These are phyloP conservation scores for Pachyseris speciosa DNA, from an alignment of 64 coral and sea anemone species.

Conservation along the genomic window DNA sequence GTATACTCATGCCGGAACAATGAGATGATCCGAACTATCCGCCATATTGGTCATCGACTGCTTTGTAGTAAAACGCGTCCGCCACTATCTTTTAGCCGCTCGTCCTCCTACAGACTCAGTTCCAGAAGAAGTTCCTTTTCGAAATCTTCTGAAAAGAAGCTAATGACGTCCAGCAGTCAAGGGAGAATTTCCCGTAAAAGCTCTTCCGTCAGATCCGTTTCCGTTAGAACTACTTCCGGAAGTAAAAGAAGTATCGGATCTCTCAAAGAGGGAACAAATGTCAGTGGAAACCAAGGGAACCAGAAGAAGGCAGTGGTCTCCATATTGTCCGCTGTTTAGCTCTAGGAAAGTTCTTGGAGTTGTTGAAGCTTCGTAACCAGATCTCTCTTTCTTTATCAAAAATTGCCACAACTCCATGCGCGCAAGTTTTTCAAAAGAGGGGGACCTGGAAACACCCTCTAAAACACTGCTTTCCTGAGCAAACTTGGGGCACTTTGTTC, in stretches of 20 bases:
- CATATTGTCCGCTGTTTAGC: not conserved
- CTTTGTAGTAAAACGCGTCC: not conserved
- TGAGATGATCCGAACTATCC: constrained; percentile 18
- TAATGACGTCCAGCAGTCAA: not conserved
- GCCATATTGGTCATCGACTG: not conserved
- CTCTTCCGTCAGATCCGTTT: not conserved
- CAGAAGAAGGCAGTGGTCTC: not conserved
- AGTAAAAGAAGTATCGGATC: not conserved
- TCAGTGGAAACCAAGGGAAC: not conserved
- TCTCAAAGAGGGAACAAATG: not conserved
- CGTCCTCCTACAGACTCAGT: not conserved
- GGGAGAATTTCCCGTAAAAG: not conserved
- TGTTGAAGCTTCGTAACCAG: too few species aligned
- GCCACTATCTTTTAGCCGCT: not conserved
- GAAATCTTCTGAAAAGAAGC: not conserved
- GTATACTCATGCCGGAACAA: constrained; percentile 23
- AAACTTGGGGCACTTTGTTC: too few species aligned
- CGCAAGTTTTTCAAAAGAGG: too few species aligned
- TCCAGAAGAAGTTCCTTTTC: not conserved
- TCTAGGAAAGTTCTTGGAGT: too few species aligned
- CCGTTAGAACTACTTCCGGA: not conserved
- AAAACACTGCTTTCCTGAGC: too few species aligned
- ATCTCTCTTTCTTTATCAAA: too few species aligned
- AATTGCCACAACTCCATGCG: too few species aligned
- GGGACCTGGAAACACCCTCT: too few species aligned